Percentiles rank a stretch among this genome's conserved stretches.
Evolutionary conservation across 1,140 invertebrate genomes (phyloP).

Genomic region (honey bee (Apis mellifera)): Amel_HAv3.1 CM009939.2:10922001-10922500

Average conservation of each 20-base stretch:
- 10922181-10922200: constrained; percentile 22
- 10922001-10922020: constrained; percentile 48
- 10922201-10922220: constrained; percentile 10
- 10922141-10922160: constrained; percentile 40
- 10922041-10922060: constrained; percentile 23
- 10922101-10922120: not conserved
- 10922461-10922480: constrained; percentile 63
- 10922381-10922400: constrained; percentile 58
- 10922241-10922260: not conserved
- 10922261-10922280: constrained; percentile 19
- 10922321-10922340: constrained; percentile 34
- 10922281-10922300: constrained; percentile 22
- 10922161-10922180: constrained; percentile 28
- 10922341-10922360: constrained; percentile 50
- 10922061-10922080: constrained; percentile 43
- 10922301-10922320: constrained; percentile 34
- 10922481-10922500: constrained; percentile 53
- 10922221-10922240: constrained; percentile 15
- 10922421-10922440: constrained; percentile 66
- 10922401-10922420: constrained; percentile 54
- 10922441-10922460: constrained; percentile 63
- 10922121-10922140: constrained; percentile 16
- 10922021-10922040: constrained; percentile 42
- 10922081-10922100: constrained; percentile 35
- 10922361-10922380: constrained; percentile 39